These are phyloP conservation scores for Chymomyza procnemis DNA, from an alignment of 2,888 invertebrate species.

Conservation along the genomic window DNA sequence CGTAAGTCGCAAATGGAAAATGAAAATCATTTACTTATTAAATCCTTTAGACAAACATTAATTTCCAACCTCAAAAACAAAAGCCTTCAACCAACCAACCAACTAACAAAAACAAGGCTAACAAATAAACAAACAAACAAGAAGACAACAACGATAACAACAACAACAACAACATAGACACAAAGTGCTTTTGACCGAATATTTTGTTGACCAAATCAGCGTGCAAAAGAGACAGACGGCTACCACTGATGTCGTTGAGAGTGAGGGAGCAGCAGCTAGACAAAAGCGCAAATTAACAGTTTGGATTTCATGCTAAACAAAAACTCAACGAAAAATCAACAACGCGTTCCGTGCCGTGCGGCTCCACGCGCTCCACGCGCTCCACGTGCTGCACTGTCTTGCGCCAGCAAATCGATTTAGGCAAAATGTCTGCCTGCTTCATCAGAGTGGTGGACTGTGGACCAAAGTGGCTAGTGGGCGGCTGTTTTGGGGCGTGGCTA, in stretches of 20 bases:
- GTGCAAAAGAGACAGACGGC: neutral
- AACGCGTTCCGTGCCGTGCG: constrained; percentile 31
- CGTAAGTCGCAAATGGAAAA: constrained; percentile 34
- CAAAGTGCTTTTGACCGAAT: constrained; percentile 56
- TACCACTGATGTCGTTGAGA: too few species aligned
- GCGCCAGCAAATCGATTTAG: constrained; percentile 58
- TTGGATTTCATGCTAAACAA: constrained; percentile 72
- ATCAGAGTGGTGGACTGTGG: constrained; percentile 20
- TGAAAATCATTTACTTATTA: constrained; percentile 72
- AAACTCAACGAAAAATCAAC: constrained; percentile 69
- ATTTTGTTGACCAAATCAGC: constrained; percentile 28
- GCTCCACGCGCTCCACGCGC: neutral
- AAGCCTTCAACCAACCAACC: constrained; percentile 42
- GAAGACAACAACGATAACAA: neutral
- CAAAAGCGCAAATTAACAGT: constrained; percentile 72
- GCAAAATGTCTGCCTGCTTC: constrained; percentile 10
- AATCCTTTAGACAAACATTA: constrained; percentile 69
- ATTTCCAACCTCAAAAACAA: constrained; percentile 62
- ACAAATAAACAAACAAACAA: constrained; percentile 12
- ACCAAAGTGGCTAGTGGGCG: constrained; percentile 19
- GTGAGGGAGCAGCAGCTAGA: neutral
- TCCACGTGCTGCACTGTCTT: neutral
- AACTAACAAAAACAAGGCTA: constrained; percentile 40
- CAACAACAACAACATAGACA: neutral
- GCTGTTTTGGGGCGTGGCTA: neutral